Base-by-base conservation (phyloP, 2,888 invertebrate species). In the Dasysyrphus tricinctus region DNA sequence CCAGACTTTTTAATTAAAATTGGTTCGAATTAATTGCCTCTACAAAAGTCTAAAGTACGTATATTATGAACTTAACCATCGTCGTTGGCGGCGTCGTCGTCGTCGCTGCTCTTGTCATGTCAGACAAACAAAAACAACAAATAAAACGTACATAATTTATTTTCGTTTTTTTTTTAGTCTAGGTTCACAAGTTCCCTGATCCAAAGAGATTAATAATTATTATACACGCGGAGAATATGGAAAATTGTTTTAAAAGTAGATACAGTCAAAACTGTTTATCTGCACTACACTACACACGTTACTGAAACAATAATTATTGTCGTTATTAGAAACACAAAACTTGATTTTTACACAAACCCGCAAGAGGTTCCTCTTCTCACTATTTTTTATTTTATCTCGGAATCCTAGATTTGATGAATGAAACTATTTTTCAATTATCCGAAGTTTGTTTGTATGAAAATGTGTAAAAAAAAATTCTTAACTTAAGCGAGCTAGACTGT, bases 1-100 rank as follows among this genome's bases (percentile, higher is more conserved):
- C 29, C 54, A 16, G 24, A 54, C 4, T 72, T 84, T 83, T 84
- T 84, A 84, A 84, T 84, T 84, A 76, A 84, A 84, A 80, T 75
- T 80, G 79, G 65, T 72, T 72, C 29, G 39, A 84, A 80, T 72
- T 84, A 80, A 84, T 84, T 84, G 69, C 65, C 65, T 75, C 47
- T 42, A 56, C 63, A 76, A 16, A 54, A 65, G 47, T 65, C 32
- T 49, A 19, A 69, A 70, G 70, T 69, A 34, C 4, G 37, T 19
- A 19, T 24, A 42, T 12, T 65, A 47, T 32, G 5, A 14, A 9
- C 16, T 29, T 44, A 14, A 7, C 14, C 6, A 12, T 47, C 11
- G 65, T 24, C 44, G 29, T 32, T 8, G 44, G 32, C 44, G 6
- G 4, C 44, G 29, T 6, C 8, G 49, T 44, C 44, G 32, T 47